These are phyloP conservation scores for Aegithalos caudatus DNA, from an alignment of 2,113 vertebrate species.

Conservation along the genomic window DNA sequence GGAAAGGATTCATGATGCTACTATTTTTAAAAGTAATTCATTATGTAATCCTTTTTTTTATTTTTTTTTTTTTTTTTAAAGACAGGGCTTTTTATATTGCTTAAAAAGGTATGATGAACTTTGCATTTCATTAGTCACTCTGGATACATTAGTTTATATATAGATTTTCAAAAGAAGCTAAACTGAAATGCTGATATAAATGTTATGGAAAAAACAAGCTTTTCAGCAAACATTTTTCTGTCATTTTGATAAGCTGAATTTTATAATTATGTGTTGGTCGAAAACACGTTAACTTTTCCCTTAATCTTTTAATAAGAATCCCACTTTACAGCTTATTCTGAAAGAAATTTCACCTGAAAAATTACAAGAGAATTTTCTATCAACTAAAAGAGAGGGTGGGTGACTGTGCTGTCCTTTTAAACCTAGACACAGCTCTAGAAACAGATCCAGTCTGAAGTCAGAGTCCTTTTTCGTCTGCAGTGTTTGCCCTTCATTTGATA, in stretches of 20 bases:
- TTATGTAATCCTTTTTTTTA: not conserved
- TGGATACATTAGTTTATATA: not conserved
- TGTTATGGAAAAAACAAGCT: not conserved
- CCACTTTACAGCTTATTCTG: not conserved
- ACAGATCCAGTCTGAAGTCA: not conserved
- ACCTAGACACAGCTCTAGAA: not conserved
- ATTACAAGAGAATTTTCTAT: not conserved
- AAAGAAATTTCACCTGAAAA: not conserved
- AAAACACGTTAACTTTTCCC: not conserved
- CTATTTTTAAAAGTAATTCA: not conserved
- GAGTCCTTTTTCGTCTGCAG: not conserved
- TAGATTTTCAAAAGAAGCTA: not conserved
- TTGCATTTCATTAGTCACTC: not conserved
- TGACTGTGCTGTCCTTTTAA: not conserved
- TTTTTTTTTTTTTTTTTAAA: not conserved
- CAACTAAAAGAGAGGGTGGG: not conserved
- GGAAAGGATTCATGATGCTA: not conserved
- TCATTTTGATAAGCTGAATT: not conserved
- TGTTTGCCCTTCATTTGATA: not conserved
- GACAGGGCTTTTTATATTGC: not conserved
- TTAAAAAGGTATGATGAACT: not conserved
- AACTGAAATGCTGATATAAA: not conserved
- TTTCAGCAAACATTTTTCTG: not conserved
- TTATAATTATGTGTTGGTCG: not conserved
- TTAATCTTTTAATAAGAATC: not conserved